A percentile compares a stretch with the other conserved stretches of the same genome.
These are phyloP conservation scores for Hylomyscus alleni DNA, from an alignment of 2,797 vertebrate species.

Conservation along the genomic window DNA sequence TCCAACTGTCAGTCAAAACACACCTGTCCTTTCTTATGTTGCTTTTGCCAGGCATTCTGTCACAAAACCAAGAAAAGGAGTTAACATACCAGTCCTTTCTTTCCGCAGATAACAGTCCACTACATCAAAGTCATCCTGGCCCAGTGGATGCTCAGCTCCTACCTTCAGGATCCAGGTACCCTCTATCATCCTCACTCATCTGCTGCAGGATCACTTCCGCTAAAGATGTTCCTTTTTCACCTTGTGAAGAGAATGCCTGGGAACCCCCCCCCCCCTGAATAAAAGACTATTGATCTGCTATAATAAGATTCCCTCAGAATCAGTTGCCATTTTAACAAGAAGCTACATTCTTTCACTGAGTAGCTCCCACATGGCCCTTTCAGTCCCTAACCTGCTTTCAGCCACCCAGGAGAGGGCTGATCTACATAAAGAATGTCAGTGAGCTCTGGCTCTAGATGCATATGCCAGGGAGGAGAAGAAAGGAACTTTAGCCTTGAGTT, in stretches of 20 bases:
- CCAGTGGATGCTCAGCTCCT: background rate
- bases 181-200: background rate
- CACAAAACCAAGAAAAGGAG: background rate
- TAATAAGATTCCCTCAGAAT: no score
- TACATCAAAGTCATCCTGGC: accelerated
- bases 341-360: background rate
- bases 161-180: background rate
- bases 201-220: background rate
- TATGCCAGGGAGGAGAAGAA: background rate
- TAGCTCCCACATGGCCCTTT: background rate
- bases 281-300: background rate
- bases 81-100: background rate
- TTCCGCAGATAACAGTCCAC: background rate
- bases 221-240: background rate
- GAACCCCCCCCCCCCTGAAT: no score
- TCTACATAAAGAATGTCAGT: background rate
- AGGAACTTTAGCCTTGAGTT: background rate
- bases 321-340: background rate
- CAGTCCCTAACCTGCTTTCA: background rate
- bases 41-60: background rate
- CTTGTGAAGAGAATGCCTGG: background rate
- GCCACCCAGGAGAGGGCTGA: background rate
- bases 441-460: background rate
- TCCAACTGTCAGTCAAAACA: background rate
- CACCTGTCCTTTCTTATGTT: background rate